These are phyloP conservation scores for Cynocephalus volans DNA, from an alignment of 2,113 vertebrate genomes.

Conservation along the genomic window DNA sequence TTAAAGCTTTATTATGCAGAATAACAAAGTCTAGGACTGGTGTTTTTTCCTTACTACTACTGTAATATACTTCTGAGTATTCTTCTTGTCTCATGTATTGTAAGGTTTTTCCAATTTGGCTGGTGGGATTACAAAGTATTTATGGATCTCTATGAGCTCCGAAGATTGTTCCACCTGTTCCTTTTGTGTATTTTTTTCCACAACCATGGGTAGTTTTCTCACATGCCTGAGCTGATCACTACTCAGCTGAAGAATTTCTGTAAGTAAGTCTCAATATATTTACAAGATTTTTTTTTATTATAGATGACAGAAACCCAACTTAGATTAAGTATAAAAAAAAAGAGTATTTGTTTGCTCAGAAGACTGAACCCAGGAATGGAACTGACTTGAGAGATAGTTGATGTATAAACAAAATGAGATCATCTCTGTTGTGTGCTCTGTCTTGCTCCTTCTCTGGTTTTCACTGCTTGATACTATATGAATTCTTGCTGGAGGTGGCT, in stretches of 20 bases:
- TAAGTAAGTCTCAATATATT: neutral
- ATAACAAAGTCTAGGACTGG: neutral
- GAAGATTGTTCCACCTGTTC: neutral
- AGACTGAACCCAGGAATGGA: neutral
- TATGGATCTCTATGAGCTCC: neutral
- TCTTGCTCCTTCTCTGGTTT: neutral
- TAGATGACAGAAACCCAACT: slow-evolving; percentile 37
- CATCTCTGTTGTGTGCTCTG: neutral
- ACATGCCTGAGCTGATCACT: neutral
- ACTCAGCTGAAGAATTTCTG: neutral
- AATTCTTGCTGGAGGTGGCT: slow-evolving; percentile 23
- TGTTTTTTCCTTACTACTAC: neutral
- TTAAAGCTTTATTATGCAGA: slow-evolving; percentile 36
- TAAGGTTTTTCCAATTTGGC: neutral
- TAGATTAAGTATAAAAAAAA: neutral
- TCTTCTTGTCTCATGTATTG: neutral
- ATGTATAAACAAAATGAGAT: neutral
- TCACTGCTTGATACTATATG: neutral
- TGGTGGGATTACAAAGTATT: neutral
- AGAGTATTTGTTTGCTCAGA: neutral
- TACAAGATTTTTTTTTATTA: neutral
- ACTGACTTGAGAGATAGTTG: neutral
- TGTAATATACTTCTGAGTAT: neutral
- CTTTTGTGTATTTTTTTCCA: neutral
- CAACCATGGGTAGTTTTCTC: neutral